Evolutionary conservation across 35 echinoderm and acorn worm genomes (phyloP).

Genomic region (Apostichopus californicus): DNA sequence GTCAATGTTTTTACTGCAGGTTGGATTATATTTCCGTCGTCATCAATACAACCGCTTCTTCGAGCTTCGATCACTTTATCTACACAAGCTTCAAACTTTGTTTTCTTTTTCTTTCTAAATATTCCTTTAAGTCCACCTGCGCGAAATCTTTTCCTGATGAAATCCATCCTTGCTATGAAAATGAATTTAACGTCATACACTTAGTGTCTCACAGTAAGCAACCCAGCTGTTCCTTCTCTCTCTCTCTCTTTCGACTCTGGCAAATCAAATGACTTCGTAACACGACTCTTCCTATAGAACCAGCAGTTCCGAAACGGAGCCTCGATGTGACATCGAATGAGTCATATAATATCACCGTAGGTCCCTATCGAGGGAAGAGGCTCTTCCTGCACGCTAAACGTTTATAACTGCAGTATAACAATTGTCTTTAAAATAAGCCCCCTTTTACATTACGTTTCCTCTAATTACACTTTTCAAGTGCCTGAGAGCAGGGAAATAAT

Average conservation of each 20-base stretch:
- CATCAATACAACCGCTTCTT: conserved; percentile 86
- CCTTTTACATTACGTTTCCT: too few species aligned
- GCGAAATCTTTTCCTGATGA: not conserved
- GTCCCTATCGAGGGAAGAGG: not conserved
- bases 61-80: conserved; percentile 84
- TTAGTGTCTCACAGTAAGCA: not conserved
- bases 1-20: conserved; percentile 36
- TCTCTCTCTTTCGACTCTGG: not conserved
- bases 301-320: not conserved
- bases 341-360: not conserved
- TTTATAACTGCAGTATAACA: too few species aligned
- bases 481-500: not conserved
- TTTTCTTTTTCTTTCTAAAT: conserved; percentile 56
- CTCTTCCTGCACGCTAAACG: not conserved
- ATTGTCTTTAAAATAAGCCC: too few species aligned
- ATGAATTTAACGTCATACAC: not conserved
- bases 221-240: not conserved
- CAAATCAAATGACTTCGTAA: not conserved
- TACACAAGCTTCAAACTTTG: conserved; percentile 77
- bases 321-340: not conserved
- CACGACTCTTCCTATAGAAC: not conserved
- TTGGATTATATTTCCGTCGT: conserved; percentile 69
- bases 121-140: not conserved
- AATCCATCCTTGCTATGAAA: not conserved
- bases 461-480: too few species aligned